Evolutionary conservation across 2,797 vertebrate genomes (phyloP), one percentile per base, ranked within the genome.

Genomic region (Pterois miles): DNA sequence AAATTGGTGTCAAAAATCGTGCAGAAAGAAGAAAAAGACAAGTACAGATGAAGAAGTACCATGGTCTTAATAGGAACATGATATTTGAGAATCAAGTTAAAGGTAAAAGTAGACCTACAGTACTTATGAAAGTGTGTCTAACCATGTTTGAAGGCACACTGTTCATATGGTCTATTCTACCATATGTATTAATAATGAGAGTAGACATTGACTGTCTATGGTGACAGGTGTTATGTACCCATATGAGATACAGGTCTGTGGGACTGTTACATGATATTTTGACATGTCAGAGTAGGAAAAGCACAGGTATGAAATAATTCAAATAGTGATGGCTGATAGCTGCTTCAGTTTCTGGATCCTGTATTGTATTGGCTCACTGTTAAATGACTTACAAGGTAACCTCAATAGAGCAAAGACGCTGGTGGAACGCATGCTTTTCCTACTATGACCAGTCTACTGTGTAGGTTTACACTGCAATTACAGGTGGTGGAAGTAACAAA

Each of bases 241-340:
- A 48, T 8, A n/a, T 48, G 18, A 48, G 18, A 48, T 40, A 40
- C 38, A 40, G 38, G 40, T 18, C 40, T 43, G 6, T 18, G 40
- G 40, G 16, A 43, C 40, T 0, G 40, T 43, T 43, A 43, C 3
- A 43, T 43, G 40, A 43, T 3, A 43, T 43, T 18, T 43, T 43
- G 0, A 14, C 16, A 43, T 43, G 40, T 43, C 40, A 43, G 14
- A 18, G 40, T 18, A 43, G 40, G 40, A 43, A 43, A 43, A 18
- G 16, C 16, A 43, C 6, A 43, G 40, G 40, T 43, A 0, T 0
- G 40, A 43, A 43, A 43, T 43, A 18, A 43, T 43, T 16, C 0
- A 43, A 43, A 43, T 43, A 43, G 6, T 43, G 40, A 43, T 40
- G 38, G n/a, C n/a, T 31, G 29, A 31, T 31, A 31, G 29, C 29